Evolutionary conservation across 1,140 invertebrate genomes (phyloP).

Genomic region (Ganaspis sp.): DNA sequence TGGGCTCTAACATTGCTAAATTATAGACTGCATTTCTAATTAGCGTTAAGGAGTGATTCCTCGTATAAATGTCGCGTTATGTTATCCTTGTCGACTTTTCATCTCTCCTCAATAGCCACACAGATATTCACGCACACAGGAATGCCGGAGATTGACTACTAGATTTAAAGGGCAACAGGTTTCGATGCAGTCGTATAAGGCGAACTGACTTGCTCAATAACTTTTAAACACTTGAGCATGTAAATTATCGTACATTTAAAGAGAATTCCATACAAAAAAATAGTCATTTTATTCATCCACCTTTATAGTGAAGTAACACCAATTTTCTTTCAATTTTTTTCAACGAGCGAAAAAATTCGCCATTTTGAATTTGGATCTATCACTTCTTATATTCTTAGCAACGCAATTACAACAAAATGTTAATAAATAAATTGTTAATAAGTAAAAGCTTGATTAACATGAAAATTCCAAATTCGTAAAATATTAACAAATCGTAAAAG

Average conservation of each 20-base stretch:
- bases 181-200: conserved; percentile 47
- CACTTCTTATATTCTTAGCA: too few species aligned
- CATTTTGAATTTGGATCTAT: too few species aligned
- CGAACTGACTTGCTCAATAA: conserved; percentile 52
- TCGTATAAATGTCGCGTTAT: conserved; percentile 58
- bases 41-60: conserved; percentile 42
- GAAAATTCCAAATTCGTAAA: too few species aligned
- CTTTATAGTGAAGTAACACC: too few species aligned
- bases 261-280: background rate
- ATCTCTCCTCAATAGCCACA: conserved; percentile 32
- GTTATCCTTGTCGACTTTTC: conserved; percentile 34
- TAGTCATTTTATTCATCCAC: background rate
- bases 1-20: background rate
- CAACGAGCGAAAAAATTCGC: too few species aligned
- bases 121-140: conserved; percentile 39
- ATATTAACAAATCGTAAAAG: background rate
- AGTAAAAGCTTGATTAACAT: too few species aligned
- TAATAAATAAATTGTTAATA: too few species aligned
- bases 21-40: conserved; percentile 24
- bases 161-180: conserved; percentile 69
- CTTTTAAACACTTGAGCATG: conserved; percentile 45
- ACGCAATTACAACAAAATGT: too few species aligned
- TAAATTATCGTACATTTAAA: conserved; percentile 37
- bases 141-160: conserved; percentile 37
- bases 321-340: too few species aligned